A percentile compares a stretch with the other conserved stretches of the same genome.
phyloP scores from a whole-genome alignment of 2,113 vertebrate species.

The Neotoma lepida region DNA sequence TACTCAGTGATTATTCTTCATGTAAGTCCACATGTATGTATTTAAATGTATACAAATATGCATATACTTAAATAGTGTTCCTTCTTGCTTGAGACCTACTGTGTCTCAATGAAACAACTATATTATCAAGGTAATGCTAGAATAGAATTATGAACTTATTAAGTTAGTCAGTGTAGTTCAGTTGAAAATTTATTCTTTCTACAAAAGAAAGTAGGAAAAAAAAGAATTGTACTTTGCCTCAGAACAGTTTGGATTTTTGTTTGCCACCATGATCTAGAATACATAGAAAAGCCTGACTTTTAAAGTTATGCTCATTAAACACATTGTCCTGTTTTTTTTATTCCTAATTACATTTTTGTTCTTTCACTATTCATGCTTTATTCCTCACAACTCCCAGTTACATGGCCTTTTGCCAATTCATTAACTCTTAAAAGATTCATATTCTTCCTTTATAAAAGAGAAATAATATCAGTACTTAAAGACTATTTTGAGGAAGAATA shows the following conservation, averaged over 20 bases:
- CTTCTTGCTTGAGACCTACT: not conserved
- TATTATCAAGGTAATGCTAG: not conserved
- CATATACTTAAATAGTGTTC: not conserved
- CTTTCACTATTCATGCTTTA: not conserved
- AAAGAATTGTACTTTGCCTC: not conserved
- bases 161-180: not conserved
- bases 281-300: not conserved
- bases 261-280: not conserved
- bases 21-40: not conserved
- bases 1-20: not conserved
- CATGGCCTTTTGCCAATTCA: not conserved
- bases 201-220: not conserved
- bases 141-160: not conserved
- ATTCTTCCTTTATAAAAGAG: constrained; percentile 6
- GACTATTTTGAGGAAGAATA: constrained; percentile 29
- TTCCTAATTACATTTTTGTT: not conserved
- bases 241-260: not conserved
- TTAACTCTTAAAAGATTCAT: not conserved
- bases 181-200: not conserved
- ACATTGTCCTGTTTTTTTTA: constrained; percentile 13
- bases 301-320: not conserved
- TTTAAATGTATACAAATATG: not conserved
- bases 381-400: not conserved
- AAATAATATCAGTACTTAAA: not conserved
- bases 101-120: not conserved